Percentiles rank a stretch among this genome's conserved stretches.
phyloP scores from a whole-genome alignment of 2,113 vertebrate species.

The Eupsittula cactorum region DNA sequence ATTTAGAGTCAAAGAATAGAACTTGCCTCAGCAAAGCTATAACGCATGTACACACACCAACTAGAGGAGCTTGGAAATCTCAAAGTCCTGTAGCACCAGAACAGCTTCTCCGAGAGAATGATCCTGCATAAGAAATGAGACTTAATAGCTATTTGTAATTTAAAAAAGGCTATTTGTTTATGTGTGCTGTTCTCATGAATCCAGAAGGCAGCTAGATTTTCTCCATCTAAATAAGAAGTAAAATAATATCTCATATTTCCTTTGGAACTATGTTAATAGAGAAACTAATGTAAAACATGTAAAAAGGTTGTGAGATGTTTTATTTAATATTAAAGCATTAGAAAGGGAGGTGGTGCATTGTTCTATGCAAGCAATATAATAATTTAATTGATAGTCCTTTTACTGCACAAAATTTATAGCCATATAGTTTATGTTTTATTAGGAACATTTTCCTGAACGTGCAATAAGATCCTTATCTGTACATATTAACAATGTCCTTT shows the following conservation, averaged over 20 bases:
- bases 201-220: background rate
- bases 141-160: constrained; percentile 42
- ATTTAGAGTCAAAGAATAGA: constrained; percentile 37
- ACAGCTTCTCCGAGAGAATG: background rate
- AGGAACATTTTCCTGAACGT: constrained; percentile 7
- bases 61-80: background rate
- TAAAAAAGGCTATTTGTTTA: constrained; percentile 26
- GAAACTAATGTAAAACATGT: background rate
- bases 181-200: background rate
- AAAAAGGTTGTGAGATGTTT: background rate
- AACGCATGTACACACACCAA: background rate
- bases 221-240: background rate
- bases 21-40: background rate
- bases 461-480: background rate
- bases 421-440: background rate
- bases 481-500: background rate
- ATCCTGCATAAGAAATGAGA: constrained; percentile 14
- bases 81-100: background rate
- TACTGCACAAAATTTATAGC: background rate
- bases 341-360: background rate
- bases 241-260: background rate
- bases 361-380: background rate
- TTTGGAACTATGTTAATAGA: background rate
- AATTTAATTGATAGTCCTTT: background rate
- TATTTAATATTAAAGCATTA: background rate